Evolutionary conservation across 37 sponge, comb jelly and placozoan species (phyloP), one percentile per base, ranked within the genome.

Genomic region (Axinella damicornis): DNA sequence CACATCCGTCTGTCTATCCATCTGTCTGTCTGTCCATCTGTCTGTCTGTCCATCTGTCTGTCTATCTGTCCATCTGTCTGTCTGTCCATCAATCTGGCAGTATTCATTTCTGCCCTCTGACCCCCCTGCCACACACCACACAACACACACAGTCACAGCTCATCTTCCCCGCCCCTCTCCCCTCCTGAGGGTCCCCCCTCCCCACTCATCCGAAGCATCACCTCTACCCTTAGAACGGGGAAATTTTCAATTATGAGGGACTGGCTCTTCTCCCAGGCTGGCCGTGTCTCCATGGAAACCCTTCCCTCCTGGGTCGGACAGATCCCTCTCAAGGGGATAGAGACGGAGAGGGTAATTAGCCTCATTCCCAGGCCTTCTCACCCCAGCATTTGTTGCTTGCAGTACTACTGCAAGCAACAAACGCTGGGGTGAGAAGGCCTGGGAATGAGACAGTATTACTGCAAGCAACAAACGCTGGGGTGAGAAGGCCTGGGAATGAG

Each of bases 231-330:
- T 53, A 40, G 39, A 36, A 31, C 17, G 4, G 79, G 79, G 22
- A 2, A 68, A 0, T 56, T 82, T 25, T 5, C 31, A 19, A 69
- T 57, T 18, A 52, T 46, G 58, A 89, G 77, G 37, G 85, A 80
- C n/a, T 89, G 84, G 86, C 57, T 84, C 0, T 14, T 37, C 1
- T 61, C 63, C 62, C 73, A 63, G 25, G 69, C 69, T 21, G 58
- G 79, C 37, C 57, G 31, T 22, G 53, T 85, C 21, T 4, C 24
- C 1, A 18, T 24, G 21, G 57, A 76, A n/a, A 57, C 58, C 28
- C 62, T 85, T 11, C 85, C 85, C 27, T 41, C 37, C 4, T 85
- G 85, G 85, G 20, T 85, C 24, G 85, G 85, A 57, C 85, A 85
- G 39, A 77, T 85, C 57, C 39, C 78, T 1, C 69, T 85, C 60